Conservation (phyloP, 2,113 vertebrate species). For the Aphelocoma coerulescens region DNA sequence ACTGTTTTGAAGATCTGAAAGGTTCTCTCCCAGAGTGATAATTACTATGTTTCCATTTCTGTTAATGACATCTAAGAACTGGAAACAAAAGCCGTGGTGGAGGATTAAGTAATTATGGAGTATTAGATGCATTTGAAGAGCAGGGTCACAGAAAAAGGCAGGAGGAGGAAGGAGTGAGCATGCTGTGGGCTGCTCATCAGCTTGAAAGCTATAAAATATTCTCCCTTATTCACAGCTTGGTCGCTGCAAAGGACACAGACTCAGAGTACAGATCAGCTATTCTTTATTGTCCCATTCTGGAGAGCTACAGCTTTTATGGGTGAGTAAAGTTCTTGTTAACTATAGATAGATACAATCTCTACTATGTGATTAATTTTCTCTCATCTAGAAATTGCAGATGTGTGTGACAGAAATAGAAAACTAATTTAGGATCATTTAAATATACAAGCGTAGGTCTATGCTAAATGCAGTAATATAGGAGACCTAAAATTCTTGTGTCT, state of each 20-base stretch:
- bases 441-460: background rate
- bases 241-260: slow-evolving; percentile 44
- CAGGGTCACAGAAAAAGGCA: slow-evolving; percentile 62
- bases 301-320: slow-evolving; percentile 64
- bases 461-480: background rate
- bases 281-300: slow-evolving; percentile 34
- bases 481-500: background rate
- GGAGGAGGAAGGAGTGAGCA: background rate
- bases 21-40: background rate
- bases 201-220: slow-evolving; percentile 40
- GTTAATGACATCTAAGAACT: slow-evolving; percentile 58
- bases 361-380: background rate
- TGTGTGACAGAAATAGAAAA: background rate
- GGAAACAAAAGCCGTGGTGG: slow-evolving; percentile 39
- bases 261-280: background rate
- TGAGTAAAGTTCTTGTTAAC: slow-evolving; percentile 63
- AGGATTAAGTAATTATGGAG: slow-evolving; percentile 74
- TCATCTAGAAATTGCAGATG: background rate
- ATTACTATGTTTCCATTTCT: slow-evolving; percentile 49
- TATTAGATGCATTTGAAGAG: slow-evolving; percentile 65
- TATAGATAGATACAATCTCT: slow-evolving; percentile 19
- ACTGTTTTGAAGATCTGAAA: slow-evolving; percentile 9
- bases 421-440: background rate
- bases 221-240: slow-evolving; percentile 40
- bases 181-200: slow-evolving; percentile 28